Evolutionary conservation across 2,888 invertebrate genomes (phyloP), one percentile per base, ranked within the genome.

Genomic region (Hypselothyrea guttata): DNA sequence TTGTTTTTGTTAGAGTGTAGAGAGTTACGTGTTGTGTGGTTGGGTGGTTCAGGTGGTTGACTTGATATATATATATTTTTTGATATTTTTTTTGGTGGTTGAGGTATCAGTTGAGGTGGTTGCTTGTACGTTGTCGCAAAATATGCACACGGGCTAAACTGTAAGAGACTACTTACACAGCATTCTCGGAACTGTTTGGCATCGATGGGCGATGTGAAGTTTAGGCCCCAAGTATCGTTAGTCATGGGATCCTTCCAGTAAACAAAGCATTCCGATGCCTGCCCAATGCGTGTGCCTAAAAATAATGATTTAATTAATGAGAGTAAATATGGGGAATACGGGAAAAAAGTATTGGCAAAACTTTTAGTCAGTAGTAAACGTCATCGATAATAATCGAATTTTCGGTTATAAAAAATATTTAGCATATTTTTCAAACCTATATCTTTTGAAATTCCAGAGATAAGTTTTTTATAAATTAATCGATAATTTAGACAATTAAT

Each of bases 171-270:
- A 96, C 97, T 96, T 94, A 97, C 97, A 92, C 97, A 97, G 92
- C 97, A 97, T 92, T 97, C 97, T 89, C 96, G 92, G 91, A 98
- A 99, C 90, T 98, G 96, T 91, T 97, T 97, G 73, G 98, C 98
- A 91, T 99, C 98, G 86, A 97, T 96, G 65, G 98, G 96, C 55
- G 98, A 98, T 51, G 98, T 98, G 89, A 99, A 99, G 91, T 98
- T 99, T 72, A 98, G 93, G 62, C 98, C 98, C 98, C 98, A 99
- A 37, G 98, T 98, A 90, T 97, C 97, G 90, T 96, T 96, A 86
- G 96, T 97, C 94, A 96, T 96, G 44, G 97, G 95, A 91, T 98
- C 98, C 90, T 97, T 97, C 98, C 98, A 98, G 91, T 98, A 98
- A 57, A 98, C 97, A 91, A 99, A 99, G 91, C 98, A 98, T 92